Evolutionary conservation across 2,888 invertebrate species (phyloP).

Genomic region (Drosophila melanocephala): DNA sequence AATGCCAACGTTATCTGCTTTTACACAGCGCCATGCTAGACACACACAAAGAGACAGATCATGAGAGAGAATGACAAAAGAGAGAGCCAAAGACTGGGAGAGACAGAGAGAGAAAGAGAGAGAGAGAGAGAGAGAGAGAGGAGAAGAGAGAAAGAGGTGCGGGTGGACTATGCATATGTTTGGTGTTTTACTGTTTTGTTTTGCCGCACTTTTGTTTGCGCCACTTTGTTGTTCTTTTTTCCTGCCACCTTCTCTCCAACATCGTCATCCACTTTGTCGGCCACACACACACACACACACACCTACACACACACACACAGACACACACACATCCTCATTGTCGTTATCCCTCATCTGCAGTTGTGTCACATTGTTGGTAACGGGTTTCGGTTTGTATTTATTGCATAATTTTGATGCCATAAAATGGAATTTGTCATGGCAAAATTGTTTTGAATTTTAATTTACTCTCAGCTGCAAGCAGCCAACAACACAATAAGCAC

Average conservation of each 20-base stretch:
- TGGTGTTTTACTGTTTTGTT: slow-evolving; percentile 44
- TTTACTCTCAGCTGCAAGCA: slow-evolving; percentile 55
- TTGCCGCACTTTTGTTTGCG: slow-evolving; percentile 35
- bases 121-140: neutral
- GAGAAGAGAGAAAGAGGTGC: neutral
- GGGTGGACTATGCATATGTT: slow-evolving; percentile 55
- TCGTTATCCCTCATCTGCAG: slow-evolving; percentile 18
- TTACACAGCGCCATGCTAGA: slow-evolving; percentile 49
- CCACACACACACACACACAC: neutral
- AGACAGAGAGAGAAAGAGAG: neutral
- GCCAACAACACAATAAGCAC: neutral
- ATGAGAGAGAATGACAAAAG: neutral
- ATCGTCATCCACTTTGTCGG: neutral
- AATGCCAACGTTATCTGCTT: slow-evolving; percentile 78
- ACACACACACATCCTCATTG: neutral
- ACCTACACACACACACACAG: neutral
- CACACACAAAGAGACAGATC: slow-evolving; percentile 5
- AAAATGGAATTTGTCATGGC: slow-evolving; percentile 66
- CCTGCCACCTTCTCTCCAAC: neutral
- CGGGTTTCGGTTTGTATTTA: slow-evolving; percentile 74
- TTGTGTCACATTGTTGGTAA: slow-evolving; percentile 65
- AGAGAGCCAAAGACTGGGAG: neutral
- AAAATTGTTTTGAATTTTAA: slow-evolving; percentile 78
- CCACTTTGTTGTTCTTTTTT: slow-evolving; percentile 31
- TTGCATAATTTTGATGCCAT: slow-evolving; percentile 75